A percentile compares a stretch with the other conserved stretches of the same genome.
Conservation (phyloP, 2,888 invertebrate genomes). For the Willowsia nigromaculata region DNA sequence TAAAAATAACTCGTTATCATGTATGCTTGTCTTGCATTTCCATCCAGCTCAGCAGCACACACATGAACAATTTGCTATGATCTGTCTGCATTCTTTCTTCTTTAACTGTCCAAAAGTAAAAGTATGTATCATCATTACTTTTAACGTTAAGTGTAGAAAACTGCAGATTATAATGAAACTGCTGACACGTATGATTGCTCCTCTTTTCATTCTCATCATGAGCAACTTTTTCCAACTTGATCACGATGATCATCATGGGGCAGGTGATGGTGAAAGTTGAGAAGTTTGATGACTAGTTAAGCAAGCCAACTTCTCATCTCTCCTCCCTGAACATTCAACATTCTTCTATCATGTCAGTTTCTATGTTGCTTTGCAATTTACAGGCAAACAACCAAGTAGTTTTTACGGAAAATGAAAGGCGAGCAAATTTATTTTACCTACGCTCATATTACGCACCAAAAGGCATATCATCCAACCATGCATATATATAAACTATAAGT, state of each 20-base stretch:
- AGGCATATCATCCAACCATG: too few species aligned
- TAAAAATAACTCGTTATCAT: too few species aligned
- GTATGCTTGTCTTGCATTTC: too few species aligned
- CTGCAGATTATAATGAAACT: constrained; percentile 37
- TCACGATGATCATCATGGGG: neutral
- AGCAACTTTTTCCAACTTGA: constrained; percentile 15
- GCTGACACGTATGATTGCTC: constrained; percentile 39
- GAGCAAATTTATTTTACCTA: neutral
- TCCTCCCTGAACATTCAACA: neutral
- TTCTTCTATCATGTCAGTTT: neutral
- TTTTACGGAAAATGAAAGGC: neutral
- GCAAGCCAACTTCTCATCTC: constrained; percentile 22
- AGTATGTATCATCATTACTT: neutral
- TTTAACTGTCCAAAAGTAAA: neutral
- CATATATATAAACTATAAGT: too few species aligned
- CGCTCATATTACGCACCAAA: too few species aligned
- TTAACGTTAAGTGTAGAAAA: neutral
- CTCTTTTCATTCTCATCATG: neutral
- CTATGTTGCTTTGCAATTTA: neutral
- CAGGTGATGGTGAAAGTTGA: constrained; percentile 47
- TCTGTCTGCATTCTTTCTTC: neutral
- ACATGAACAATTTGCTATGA: neutral
- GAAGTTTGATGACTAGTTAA: constrained; percentile 30
- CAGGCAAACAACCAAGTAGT: neutral
- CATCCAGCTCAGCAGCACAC: too few species aligned